Base-by-base conservation (phyloP, 2,888 invertebrate species). In the Xanthia icteritia region DNA sequence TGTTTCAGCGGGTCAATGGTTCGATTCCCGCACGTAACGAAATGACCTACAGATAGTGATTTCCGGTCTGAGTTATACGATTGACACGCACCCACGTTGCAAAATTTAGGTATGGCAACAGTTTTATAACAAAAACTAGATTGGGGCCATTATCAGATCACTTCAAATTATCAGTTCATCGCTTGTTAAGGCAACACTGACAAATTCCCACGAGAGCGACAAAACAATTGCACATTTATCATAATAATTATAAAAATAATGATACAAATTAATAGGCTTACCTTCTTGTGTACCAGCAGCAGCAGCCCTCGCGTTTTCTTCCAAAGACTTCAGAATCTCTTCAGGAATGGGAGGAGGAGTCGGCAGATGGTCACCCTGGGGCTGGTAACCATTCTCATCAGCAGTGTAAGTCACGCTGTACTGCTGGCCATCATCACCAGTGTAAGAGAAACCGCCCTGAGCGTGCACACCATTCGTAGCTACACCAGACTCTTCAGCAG, bases 201-300 rank as follows among this genome's bases (percentile, higher is more conserved):
- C 45, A 56, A 51, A 63, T 83, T 81, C 81, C 27, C 71, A 81
- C 83, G 71, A 39, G 54, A 60, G 36, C 17, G 36, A 71, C 17
- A 20, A 60, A 64, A 68, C 23, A 83, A 69, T 83, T 39, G 61
- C 56, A 42, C 1, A 66, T 48, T 58, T 58, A 58, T 58, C 45
- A 54, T 48, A 27, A 42, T 61, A n/a, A 56, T 63, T 39, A 39
- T 61, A 54, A 80, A 54, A 48, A 58, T 60, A 36, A 68, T 68
- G 1, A 58, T 66, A 48, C 27, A 67, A 73, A 36, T 13, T 45
- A 20, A 61, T 45, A 27, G 39, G 56, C 76, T 83, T 91, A 96
- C 96, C 96, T 95, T 96, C 96, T 93, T 96, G 96, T 5, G 93
- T 95, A 15, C 96, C 96, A 81, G 95, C 92, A 31, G 96, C 96